phyloP scores from a whole-genome alignment of 2,113 vertebrate genomes.

The Pelusios castaneus region DNA sequence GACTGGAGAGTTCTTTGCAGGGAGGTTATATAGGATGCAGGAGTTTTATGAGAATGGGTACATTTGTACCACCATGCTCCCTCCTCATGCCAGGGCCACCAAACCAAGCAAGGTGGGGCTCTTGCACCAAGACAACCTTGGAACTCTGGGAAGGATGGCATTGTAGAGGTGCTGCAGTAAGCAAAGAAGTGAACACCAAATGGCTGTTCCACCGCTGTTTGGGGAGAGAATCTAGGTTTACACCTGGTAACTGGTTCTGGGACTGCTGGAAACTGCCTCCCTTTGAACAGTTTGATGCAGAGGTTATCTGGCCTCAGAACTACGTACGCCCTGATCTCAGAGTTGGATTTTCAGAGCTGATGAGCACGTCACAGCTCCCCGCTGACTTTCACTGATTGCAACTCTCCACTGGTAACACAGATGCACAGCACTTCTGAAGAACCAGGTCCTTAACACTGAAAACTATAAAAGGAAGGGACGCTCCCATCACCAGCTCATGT shows the following conservation, averaged over 20 bases:
- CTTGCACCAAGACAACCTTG: neutral
- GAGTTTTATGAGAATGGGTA: neutral
- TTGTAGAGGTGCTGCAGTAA: neutral
- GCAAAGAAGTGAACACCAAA: neutral
- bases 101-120: neutral
- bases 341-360: neutral
- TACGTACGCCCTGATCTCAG: accelerated
- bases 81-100: neutral
- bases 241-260: accelerated
- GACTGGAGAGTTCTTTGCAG: neutral
- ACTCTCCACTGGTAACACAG: neutral
- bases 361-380: neutral
- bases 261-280: neutral
- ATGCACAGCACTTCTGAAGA: neutral
- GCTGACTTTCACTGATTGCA: neutral
- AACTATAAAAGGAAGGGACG: neutral
- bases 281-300: neutral
- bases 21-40: neutral
- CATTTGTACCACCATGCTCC: neutral
- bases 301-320: neutral
- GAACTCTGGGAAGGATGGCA: neutral
- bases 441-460: neutral
- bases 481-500: neutral
- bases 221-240: accelerated
- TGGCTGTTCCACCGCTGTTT: neutral